Conservation (phyloP, 2,888 invertebrate species). For the Drosophila prostipennis region DNA sequence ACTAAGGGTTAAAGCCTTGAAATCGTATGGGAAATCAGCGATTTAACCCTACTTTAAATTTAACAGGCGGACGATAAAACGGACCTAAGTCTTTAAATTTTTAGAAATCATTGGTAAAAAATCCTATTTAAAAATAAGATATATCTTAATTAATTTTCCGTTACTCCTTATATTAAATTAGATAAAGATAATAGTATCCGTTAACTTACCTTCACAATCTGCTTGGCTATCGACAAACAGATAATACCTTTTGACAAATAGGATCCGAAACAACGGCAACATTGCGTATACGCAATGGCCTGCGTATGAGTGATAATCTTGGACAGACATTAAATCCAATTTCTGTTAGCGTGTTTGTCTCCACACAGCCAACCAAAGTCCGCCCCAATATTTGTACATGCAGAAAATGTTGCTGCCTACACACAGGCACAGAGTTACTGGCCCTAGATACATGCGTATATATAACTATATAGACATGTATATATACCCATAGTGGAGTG, state of each 20-base stretch:
- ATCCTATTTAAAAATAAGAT: too few species aligned
- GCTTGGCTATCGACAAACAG: not conserved
- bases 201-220: too few species aligned
- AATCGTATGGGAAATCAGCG: too few species aligned
- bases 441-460: conserved; percentile 38
- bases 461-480: conserved; percentile 25
- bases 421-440: conserved; percentile 41
- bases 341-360: conserved; percentile 2
- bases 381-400: conserved; percentile 31
- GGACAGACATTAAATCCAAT: not conserved
- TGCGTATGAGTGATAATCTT: not conserved
- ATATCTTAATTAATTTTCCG: too few species aligned
- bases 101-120: too few species aligned
- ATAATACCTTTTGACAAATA: not conserved
- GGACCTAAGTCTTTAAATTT: too few species aligned
- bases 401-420: conserved; percentile 30
- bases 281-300: conserved; percentile 2
- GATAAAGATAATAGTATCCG: too few species aligned
- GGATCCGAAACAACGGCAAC: not conserved
- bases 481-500: conserved; percentile 19
- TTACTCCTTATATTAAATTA: too few species aligned
- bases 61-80: too few species aligned
- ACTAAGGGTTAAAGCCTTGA: too few species aligned
- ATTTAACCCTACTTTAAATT: too few species aligned
- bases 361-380: conserved; percentile 12